Percentiles rank a stretch among this genome's conserved stretches.
These are phyloP conservation scores for Nematostella vectensis DNA, from an alignment of 92 coral and sea anemone genomes.

Conservation along the genomic window DNA sequence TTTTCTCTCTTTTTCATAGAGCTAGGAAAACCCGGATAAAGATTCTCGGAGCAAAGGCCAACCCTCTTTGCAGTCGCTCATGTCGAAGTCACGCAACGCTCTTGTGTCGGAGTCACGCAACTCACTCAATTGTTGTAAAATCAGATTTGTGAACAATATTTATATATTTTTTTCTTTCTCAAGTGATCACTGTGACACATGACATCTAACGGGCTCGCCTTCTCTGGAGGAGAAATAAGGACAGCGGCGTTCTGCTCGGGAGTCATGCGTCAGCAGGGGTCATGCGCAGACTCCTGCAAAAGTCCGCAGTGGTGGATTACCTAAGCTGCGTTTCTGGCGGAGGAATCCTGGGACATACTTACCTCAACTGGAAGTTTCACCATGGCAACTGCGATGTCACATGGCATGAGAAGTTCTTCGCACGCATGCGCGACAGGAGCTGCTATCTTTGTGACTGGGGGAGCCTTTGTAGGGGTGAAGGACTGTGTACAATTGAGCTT, in stretches of 20 bases:
- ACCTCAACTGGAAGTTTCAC: constrained; percentile 82
- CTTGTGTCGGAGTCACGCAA: no score
- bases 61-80: no score
- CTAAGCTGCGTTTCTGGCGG: constrained; percentile 90
- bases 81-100: no score
- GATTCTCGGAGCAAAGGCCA: no score
- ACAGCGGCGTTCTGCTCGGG: constrained; percentile 26
- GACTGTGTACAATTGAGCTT: no score
- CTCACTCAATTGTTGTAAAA: no score
- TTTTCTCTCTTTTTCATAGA: no score
- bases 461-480: constrained; percentile 58
- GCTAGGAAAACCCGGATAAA: no score
- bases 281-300: constrained; percentile 67
- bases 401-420: constrained; percentile 80
- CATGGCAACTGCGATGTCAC: constrained; percentile 61
- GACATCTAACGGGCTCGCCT: constrained; percentile 11
- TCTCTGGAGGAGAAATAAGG: constrained; percentile 27
- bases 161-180: no score
- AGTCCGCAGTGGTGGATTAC: constrained; percentile 43
- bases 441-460: constrained; percentile 55
- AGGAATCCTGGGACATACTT: constrained; percentile 69
- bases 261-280: constrained; percentile 59
- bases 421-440: constrained; percentile 39
- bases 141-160: no score
- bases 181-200: no score